phyloP scores from a whole-genome alignment of 1,140 invertebrate genomes.

The Microvelia longipes region DNA sequence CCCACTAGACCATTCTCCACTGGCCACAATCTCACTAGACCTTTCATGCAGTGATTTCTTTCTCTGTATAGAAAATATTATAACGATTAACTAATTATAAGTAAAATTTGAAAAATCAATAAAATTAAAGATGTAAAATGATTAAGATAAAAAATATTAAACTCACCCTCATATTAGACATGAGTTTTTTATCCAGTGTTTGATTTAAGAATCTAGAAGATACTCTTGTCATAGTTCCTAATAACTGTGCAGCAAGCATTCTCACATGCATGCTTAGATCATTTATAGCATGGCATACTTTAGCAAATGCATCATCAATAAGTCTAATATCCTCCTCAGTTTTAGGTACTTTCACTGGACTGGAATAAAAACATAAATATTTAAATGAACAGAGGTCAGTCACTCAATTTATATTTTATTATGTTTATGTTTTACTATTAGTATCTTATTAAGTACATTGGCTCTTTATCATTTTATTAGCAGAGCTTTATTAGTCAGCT shows the following conservation, averaged over 20 bases:
- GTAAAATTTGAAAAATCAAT: conserved; percentile 3
- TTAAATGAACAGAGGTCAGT: neutral
- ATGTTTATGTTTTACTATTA: too few species aligned
- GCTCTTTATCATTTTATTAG: too few species aligned
- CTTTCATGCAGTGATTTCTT: conserved; percentile 67
- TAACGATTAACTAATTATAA: neutral
- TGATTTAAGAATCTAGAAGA: conserved; percentile 76
- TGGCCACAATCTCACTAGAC: conserved; percentile 57
- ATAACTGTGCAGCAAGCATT: conserved; percentile 56
- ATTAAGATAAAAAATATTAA: neutral
- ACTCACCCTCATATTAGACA: conserved; percentile 74
- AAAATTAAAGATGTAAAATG: conserved; percentile 4
- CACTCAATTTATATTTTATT: too few species aligned
- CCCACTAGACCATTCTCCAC: conserved; percentile 80
- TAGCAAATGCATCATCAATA: conserved; percentile 91
- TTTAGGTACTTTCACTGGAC: conserved; percentile 45
- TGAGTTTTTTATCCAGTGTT: conserved; percentile 96
- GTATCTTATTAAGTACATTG: too few species aligned
- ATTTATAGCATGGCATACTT: conserved; percentile 83
- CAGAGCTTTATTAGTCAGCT: too few species aligned
- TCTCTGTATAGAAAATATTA: conserved; percentile 28
- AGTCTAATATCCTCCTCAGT: conserved; percentile 64
- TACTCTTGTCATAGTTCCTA: conserved; percentile 76
- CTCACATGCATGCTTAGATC: conserved; percentile 79
- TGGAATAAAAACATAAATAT: conserved; percentile 27